Conservation (phyloP, 2,888 invertebrate genomes). For the Drosophila lutescens region DNA sequence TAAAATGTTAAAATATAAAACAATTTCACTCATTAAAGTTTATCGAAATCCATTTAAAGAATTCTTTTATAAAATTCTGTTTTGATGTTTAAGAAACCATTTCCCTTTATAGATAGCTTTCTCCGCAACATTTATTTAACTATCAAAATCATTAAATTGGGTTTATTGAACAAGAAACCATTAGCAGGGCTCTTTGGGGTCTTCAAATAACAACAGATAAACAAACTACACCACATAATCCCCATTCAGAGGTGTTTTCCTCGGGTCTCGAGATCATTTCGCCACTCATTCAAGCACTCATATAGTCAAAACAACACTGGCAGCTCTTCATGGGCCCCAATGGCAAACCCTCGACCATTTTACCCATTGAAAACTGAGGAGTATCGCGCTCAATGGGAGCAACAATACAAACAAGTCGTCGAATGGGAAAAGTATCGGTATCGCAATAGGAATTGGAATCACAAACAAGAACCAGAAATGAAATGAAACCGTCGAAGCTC, state of each 20-base stretch:
- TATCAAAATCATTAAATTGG: not conserved
- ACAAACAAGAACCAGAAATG: constrained; percentile 24
- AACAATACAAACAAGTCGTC: constrained; percentile 31
- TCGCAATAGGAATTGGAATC: constrained; percentile 8
- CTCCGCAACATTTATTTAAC: not conserved
- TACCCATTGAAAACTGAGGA: constrained; percentile 9
- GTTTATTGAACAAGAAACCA: constrained; percentile 19
- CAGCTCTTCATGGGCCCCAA: constrained; percentile 18
- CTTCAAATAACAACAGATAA: constrained; percentile 26
- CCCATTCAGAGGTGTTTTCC: constrained; percentile 33
- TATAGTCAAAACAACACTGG: constrained; percentile 28
- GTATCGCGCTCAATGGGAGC: constrained; percentile 20
- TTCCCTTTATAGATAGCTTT: not conserved
- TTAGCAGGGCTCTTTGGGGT: constrained; percentile 6
- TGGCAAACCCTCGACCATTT: constrained; percentile 22
- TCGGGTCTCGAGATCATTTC: constrained; percentile 31
- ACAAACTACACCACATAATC: constrained; percentile 20
- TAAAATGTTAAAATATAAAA: too few species aligned
- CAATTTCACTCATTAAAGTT: too few species aligned
- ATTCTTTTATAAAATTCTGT: too few species aligned
- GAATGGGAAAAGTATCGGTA: constrained; percentile 28
- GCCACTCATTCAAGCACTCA: constrained; percentile 33
- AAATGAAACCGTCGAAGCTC: constrained; percentile 45
- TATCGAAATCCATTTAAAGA: too few species aligned
- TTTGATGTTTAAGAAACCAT: not conserved